These are phyloP conservation scores for Champsocephalus esox DNA, from an alignment of 2,797 vertebrate genomes.

Conservation along the genomic window DNA sequence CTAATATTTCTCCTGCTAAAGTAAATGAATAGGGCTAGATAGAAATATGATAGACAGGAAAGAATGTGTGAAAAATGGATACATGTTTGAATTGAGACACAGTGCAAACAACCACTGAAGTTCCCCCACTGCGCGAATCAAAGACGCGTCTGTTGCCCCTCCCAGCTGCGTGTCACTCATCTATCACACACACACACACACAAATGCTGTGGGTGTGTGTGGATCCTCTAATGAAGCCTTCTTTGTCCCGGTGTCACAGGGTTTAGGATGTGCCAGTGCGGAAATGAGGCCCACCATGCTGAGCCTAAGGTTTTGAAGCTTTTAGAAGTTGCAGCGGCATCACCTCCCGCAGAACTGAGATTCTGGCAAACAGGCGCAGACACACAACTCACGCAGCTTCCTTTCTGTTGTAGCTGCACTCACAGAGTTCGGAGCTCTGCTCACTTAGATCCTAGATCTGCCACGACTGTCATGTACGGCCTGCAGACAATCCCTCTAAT, in stretches of 20 bases:
- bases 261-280: constrained; percentile 56
- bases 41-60: not conserved
- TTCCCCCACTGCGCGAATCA: constrained; percentile 69
- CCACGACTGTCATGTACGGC: constrained; percentile 48
- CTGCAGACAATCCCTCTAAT: constrained; percentile 66
- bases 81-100: constrained; percentile 40
- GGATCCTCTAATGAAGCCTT: constrained; percentile 68
- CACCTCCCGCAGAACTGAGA: constrained; percentile 71
- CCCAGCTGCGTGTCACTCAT: constrained; percentile 72
- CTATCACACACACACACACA: constrained; percentile 23
- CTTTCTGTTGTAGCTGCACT: constrained; percentile 59
- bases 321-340: constrained; percentile 62
- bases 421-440: constrained; percentile 55
- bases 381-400: constrained; percentile 37
- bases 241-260: constrained; percentile 69
- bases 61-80: constrained; percentile 14
- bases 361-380: constrained; percentile 53
- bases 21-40: not conserved
- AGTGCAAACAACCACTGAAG: constrained; percentile 46
- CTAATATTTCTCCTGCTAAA: not conserved
- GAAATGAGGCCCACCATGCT: constrained; percentile 73
- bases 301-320: constrained; percentile 74
- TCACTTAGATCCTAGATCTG: constrained; percentile 48
- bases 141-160: constrained; percentile 66
- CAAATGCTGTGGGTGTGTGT: constrained; percentile 39